phyloP scores from a whole-genome alignment of 2,888 invertebrate genomes.

The Aplocera efformata region DNA sequence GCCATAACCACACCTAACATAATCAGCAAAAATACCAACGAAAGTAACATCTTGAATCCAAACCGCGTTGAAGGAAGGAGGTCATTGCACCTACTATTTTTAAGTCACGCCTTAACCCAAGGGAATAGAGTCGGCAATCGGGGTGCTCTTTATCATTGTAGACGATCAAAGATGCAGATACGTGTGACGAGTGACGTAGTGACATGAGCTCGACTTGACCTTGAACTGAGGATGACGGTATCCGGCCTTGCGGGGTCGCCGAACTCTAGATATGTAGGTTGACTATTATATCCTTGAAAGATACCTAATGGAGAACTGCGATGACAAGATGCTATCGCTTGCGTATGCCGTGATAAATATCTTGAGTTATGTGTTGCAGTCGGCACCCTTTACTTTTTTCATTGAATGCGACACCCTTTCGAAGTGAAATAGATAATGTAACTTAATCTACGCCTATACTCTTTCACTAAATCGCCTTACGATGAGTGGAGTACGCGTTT shows the following conservation, averaged over 20 bases:
- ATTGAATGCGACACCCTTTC: slow-evolving; percentile 10
- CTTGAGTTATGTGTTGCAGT: slow-evolving; percentile 8
- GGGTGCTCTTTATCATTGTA: slow-evolving; percentile 60
- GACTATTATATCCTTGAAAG: slow-evolving; percentile 50
- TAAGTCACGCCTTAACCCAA: slow-evolving; percentile 48
- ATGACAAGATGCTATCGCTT: slow-evolving; percentile 19
- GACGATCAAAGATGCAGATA: slow-evolving; percentile 69
- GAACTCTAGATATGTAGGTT: slow-evolving; percentile 55
- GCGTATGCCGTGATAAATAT: slow-evolving; percentile 7
- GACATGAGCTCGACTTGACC: slow-evolving; percentile 59
- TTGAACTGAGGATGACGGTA: slow-evolving; percentile 75
- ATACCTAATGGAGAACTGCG: slow-evolving; percentile 28
- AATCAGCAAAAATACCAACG: slow-evolving; percentile 58
- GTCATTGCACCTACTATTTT: slow-evolving; percentile 69
- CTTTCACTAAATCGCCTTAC: slow-evolving; percentile 6
- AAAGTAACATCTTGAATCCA: slow-evolving; percentile 65
- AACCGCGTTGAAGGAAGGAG: slow-evolving; percentile 49
- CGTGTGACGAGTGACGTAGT: slow-evolving; percentile 56
- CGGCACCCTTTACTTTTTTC: slow-evolving; percentile 8
- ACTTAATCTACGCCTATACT: slow-evolving; percentile 12
- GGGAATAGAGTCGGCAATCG: slow-evolving; percentile 54
- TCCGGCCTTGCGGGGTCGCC: slow-evolving; percentile 75
- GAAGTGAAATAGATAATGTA: slow-evolving; percentile 12
- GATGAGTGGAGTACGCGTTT: slow-evolving; percentile 11
- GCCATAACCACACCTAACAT: slow-evolving; percentile 44